phyloP scores from a whole-genome alignment of 37 sponge, comb jelly and placozoan species.

The Halichondria panicea region DNA sequence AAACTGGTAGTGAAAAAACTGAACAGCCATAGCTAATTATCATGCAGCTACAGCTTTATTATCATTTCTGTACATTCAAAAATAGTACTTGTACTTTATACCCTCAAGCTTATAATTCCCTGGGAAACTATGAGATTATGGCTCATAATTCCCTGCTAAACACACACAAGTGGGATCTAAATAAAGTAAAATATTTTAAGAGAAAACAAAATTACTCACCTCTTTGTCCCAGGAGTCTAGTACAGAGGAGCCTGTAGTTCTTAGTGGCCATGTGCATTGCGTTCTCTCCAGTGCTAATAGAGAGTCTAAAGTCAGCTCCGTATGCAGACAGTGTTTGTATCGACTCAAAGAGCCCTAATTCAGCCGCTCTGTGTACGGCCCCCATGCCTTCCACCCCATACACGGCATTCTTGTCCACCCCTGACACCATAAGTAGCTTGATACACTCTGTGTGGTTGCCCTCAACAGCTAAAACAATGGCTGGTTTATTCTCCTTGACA shows the following conservation, averaged over 20 bases:
- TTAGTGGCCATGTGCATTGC: constrained; percentile 74
- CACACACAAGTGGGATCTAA: too few relatives aligned
- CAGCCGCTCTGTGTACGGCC: constrained; percentile 82
- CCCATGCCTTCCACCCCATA: constrained; percentile 33
- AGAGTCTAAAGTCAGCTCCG: constrained; percentile 75
- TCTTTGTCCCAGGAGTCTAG: constrained; percentile 80
- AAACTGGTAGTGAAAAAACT: too few relatives aligned
- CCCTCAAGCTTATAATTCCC: too few relatives aligned
- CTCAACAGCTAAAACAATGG: constrained; percentile 71
- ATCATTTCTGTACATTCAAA: too few relatives aligned
- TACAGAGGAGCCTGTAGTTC: constrained; percentile 39
- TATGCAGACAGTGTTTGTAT: constrained; percentile 83
- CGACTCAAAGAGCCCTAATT: constrained; percentile 62
- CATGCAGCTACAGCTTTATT: too few relatives aligned
- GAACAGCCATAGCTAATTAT: too few relatives aligned
- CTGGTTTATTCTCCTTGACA: constrained; percentile 60
- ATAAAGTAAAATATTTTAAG: neutral
- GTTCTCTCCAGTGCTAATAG: constrained; percentile 47
- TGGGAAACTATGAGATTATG: too few relatives aligned
- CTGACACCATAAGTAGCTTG: constrained; percentile 50
- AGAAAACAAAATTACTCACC: too few relatives aligned
- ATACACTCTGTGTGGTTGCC: constrained; percentile 68
- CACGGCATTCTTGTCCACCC: constrained; percentile 54
- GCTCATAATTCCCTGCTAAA: too few relatives aligned
- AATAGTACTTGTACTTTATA: too few relatives aligned